A percentile compares a stretch with the other conserved stretches of the same genome.
Evolutionary conservation across 2,113 vertebrate genomes (phyloP).

Genomic region (Dromiciops gliroides): DNA sequence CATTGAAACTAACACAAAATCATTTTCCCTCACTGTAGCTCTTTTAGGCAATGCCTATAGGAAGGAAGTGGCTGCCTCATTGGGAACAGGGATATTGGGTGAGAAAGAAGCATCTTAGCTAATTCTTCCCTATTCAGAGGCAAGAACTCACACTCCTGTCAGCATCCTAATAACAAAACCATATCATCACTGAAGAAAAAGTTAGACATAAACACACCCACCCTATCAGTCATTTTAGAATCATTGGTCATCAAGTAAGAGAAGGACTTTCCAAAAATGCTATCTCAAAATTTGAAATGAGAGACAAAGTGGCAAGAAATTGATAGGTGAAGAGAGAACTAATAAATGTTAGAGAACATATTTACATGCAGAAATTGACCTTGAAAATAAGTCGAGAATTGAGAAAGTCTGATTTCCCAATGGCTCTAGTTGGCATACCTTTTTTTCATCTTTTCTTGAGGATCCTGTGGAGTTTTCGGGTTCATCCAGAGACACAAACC

Average conservation of each 20-base stretch:
- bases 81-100: not conserved
- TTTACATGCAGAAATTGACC: not conserved
- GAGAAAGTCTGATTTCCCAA: not conserved
- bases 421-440: not conserved
- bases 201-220: not conserved
- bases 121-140: not conserved
- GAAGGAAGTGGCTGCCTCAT: not conserved
- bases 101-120: not conserved
- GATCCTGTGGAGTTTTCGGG: not conserved
- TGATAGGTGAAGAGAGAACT: not conserved
- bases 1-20: not conserved
- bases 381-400: not conserved
- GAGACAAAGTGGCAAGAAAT: not conserved
- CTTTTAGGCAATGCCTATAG: not conserved
- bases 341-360: not conserved
- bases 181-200: not conserved
- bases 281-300: not conserved
- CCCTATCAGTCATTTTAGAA: not conserved
- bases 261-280: not conserved
- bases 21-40: not conserved
- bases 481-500: not conserved
- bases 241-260: not conserved
- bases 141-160: not conserved
- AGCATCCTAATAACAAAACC: slow-evolving; percentile 20
- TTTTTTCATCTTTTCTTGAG: not conserved